These are phyloP conservation scores for Hippocampus comes DNA, from an alignment of 2,113 vertebrate species.

Conservation along the genomic window DNA sequence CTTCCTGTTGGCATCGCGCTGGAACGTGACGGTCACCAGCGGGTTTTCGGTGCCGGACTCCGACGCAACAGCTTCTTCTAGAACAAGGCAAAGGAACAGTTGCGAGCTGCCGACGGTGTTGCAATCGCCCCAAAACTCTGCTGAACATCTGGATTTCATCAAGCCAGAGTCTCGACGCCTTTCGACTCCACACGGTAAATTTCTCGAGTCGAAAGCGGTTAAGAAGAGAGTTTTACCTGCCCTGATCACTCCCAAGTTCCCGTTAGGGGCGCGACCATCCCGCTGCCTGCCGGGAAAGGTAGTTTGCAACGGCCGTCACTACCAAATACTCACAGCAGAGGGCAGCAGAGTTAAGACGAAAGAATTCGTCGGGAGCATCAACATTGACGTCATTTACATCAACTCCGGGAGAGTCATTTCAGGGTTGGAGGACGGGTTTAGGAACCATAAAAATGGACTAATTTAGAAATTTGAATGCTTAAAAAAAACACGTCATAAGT, in stretches of 20 bases:
- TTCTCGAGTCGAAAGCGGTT: no score
- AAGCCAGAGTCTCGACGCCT: neutral
- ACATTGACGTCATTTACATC: no score
- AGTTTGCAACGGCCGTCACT: neutral
- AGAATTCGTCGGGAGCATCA: neutral
- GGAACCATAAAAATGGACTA: neutral
- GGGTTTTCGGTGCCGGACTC: neutral
- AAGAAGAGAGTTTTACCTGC: neutral
- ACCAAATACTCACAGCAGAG: neutral
- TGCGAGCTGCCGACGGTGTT: neutral
- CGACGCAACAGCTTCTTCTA: neutral
- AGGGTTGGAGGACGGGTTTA: neutral
- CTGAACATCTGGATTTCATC: slow-evolving; percentile 4
- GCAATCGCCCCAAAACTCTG: neutral
- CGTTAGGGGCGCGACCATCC: neutral
- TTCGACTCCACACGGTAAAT: no score
- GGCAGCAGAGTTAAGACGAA: neutral
- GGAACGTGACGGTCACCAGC: slow-evolving; percentile 7
- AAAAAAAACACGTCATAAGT: neutral
- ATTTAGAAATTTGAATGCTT: neutral
- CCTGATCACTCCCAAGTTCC: neutral
- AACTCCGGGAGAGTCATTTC: neutral
- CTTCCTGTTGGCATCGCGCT: slow-evolving; percentile 8
- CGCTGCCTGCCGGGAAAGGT: neutral
- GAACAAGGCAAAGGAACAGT: neutral